phyloP scores from a whole-genome alignment of 2,888 invertebrate genomes.

The Thumatha senex region DNA sequence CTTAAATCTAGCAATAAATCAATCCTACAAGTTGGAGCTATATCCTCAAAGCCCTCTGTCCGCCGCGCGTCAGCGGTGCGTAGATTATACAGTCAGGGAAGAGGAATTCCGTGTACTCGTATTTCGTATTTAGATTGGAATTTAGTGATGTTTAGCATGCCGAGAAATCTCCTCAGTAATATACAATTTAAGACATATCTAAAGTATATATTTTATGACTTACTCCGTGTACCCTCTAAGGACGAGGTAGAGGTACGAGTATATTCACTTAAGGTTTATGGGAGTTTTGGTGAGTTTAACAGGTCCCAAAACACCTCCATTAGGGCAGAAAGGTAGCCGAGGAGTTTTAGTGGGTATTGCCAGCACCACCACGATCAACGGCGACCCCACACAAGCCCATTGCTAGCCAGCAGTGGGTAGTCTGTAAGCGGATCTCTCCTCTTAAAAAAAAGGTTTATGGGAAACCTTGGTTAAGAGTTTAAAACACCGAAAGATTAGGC shows the following conservation, averaged over 20 bases:
- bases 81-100: constrained; percentile 17
- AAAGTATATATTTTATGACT: not conserved
- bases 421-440: no score
- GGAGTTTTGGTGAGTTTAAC: no score
- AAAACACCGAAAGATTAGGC: no score
- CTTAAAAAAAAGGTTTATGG: no score
- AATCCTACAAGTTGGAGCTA: constrained; percentile 25
- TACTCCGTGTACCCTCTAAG: not conserved
- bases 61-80: constrained; percentile 8
- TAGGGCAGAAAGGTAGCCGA: no score
- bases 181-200: not conserved
- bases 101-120: not conserved
- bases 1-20: constrained; percentile 27
- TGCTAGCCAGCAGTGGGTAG: no score
- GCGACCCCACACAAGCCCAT: no score
- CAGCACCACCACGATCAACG: no score
- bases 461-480: no score
- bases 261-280: no score
- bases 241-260: not conserved
- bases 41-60: constrained; percentile 24
- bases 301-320: no score
- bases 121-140: not conserved
- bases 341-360: no score
- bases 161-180: not conserved
- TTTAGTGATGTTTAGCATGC: not conserved